These are phyloP conservation scores for Psix sp. DNA, from an alignment of 1,140 invertebrate genomes.

Conservation along the genomic window DNA sequence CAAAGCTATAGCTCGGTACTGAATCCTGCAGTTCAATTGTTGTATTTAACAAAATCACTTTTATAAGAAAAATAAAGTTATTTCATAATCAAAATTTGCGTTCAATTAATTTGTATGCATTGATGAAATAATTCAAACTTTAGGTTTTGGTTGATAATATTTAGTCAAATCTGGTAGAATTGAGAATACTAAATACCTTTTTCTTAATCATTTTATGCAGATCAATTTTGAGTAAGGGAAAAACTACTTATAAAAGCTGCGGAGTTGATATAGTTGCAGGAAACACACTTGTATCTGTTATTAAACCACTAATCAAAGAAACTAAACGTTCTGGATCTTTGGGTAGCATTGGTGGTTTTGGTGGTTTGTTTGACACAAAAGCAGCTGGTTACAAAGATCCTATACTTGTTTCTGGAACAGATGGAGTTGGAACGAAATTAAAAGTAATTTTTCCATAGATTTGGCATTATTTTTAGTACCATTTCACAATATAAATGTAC, in stretches of 20 bases:
- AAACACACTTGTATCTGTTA: slow-evolving; percentile 88
- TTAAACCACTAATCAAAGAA: slow-evolving; percentile 85
- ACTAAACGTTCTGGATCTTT: slow-evolving; percentile 85
- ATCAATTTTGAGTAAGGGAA: slow-evolving; percentile 76
- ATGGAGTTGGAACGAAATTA: slow-evolving; percentile 97
- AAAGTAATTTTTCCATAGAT: slow-evolving; percentile 80
- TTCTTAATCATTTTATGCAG: slow-evolving; percentile 55
- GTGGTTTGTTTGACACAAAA: slow-evolving; percentile 91
- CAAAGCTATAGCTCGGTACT: slow-evolving; percentile 89
- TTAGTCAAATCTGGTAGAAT: too few relatives aligned
- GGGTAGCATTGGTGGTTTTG: slow-evolving; percentile 93
- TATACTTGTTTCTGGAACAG: slow-evolving; percentile 94
- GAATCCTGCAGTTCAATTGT: slow-evolving; percentile 15
- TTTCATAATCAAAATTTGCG: slow-evolving; percentile 16
- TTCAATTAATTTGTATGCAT: too few relatives aligned
- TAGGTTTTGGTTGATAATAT: too few relatives aligned
- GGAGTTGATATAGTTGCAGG: slow-evolving; percentile 97
- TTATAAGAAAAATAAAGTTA: too few relatives aligned
- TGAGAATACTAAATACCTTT: not conserved
- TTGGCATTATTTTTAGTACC: not conserved
- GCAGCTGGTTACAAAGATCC: slow-evolving; percentile 85
- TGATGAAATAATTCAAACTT: too few relatives aligned
- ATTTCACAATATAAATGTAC: too few relatives aligned
- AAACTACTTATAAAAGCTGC: slow-evolving; percentile 91
- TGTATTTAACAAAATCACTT: too few relatives aligned